Evolutionary conservation across 2,113 vertebrate genomes (phyloP), one percentile per base, ranked within the genome.

Genomic region (Cephalopholis sonnerati): DNA sequence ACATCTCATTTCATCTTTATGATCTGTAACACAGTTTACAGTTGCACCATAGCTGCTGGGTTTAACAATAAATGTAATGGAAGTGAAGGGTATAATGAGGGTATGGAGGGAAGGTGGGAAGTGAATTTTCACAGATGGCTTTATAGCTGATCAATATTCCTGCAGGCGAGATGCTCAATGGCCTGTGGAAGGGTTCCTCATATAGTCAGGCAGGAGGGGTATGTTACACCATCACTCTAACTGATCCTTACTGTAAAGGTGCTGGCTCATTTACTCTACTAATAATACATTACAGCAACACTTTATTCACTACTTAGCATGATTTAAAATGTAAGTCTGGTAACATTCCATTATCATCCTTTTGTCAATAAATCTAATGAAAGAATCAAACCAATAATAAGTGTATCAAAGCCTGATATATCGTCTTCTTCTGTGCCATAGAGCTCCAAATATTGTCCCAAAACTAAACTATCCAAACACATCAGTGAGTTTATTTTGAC

Each of bases 121-220:
- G 58, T 9, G 20, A 32, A 55, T 66, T 72, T 62, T 66, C 51
- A 50, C 16, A 69, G 20, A 36, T 66, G 51, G 36, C 7, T 22
- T 15, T 59, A 75, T 16, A 62, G 71, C 32, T 44, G 58, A 79
- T 87, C 81, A 73, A 90, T 88, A 84, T 41, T 83, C 29, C 72
- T 78, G 24, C 39, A 29, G 70, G 57, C 2, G 0, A 73, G 66
- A 17, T 50, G 55, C 22, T 79, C 69, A 74, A 18, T 73, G 46
- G 25, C 51, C 55, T 24, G 44, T 46, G 27, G 44, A 51, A 55
- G 46, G n/a, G 36, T 62, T 68, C 10, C 17, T 75, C 66, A 71
- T 83, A 55, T 77, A 70, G 77, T 73, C 27, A 68, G 63, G 25
- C 48, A 12, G 27, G 13, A 27, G 50, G 25, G 50, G 50, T 39